These are phyloP conservation scores for Leptatherina wallacei DNA, from an alignment of 2,797 vertebrate species.

Conservation along the genomic window DNA sequence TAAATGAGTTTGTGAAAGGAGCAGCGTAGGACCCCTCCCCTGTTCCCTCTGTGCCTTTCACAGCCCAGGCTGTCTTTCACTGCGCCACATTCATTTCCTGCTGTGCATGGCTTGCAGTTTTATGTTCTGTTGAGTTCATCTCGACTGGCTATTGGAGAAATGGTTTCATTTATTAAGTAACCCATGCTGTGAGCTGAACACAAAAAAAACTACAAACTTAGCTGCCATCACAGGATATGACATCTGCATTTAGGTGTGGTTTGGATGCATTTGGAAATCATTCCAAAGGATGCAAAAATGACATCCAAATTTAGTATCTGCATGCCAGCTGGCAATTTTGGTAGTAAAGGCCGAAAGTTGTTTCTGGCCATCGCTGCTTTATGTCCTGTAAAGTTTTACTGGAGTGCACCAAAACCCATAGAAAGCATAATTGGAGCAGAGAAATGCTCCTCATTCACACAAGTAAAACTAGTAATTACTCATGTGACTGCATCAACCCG, in stretches of 20 bases:
- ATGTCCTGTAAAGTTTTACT: background rate
- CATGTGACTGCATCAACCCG: no score
- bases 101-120: slow-evolving; percentile 10
- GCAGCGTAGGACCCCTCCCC: slow-evolving; percentile 35
- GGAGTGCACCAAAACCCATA: background rate
- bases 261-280: background rate
- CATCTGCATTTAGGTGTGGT: background rate
- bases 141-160: background rate
- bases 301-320: background rate
- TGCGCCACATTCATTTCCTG: slow-evolving; percentile 33
- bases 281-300: background rate
- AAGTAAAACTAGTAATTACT: background rate
- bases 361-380: background rate
- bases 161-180: slow-evolving; percentile 1
- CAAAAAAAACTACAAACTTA: background rate
- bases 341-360: background rate
- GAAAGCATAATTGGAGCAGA: background rate
- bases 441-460: background rate
- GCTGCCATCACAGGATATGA: background rate
- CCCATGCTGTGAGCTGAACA: background rate
- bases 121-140: slow-evolving; percentile 2
- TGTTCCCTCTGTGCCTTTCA: slow-evolving; percentile 25
- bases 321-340: background rate
- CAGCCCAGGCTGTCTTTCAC: slow-evolving; percentile 22
- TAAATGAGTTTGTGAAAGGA: slow-evolving; percentile 63